Evolutionary conservation across 2,797 vertebrate genomes (phyloP), one percentile per base, ranked within the genome.

Genomic region (Steatocranus sp.): DNA sequence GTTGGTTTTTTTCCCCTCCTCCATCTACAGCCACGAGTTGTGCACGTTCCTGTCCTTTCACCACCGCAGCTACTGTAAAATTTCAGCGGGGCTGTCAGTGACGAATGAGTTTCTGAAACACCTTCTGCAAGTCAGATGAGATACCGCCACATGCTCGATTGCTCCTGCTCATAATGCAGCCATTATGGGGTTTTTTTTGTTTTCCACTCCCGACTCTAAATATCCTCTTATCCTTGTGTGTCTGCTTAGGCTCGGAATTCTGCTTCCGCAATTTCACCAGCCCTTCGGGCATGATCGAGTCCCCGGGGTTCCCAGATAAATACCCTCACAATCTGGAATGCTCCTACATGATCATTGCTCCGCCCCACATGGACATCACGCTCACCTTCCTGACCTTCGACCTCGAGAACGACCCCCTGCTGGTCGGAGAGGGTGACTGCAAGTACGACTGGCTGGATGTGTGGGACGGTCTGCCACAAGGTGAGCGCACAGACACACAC

Each of bases 361-460:
- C 97, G 41, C 97, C 98, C 79, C 96, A 96, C 95, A 98, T 98
- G 94, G 98, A 99, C 94, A 97, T 99, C 88, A 96, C 97, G 73
- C 97, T 99, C 88, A 97, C 97, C 34, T 99, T 99, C 89, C 92
- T 97, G 84, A 98, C 97, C 90, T 99, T 99, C 1, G 98, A 99
- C 94, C 97, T 99, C 1, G 99, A 99, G 95, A 97, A 99, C 0
- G 99, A 99, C 93, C 98, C 98, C 14, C 93, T 99, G 92, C 96
- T 97, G 89, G 95, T 97, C 2, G 97, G 97, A 11, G 98, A 99
- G 89, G 97, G 97, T 43, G 98, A 99, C 89, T 99, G 99, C 97
- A 99, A 99, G 86, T 99, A 99, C 1, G 98, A 99, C 91, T 99
- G 98, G 98, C 96, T 99, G 92, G 98, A 99, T 76, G 97, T 99